Evolutionary conservation across 2,113 vertebrate genomes (phyloP).

Genomic region (Albula goreensis): DNA sequence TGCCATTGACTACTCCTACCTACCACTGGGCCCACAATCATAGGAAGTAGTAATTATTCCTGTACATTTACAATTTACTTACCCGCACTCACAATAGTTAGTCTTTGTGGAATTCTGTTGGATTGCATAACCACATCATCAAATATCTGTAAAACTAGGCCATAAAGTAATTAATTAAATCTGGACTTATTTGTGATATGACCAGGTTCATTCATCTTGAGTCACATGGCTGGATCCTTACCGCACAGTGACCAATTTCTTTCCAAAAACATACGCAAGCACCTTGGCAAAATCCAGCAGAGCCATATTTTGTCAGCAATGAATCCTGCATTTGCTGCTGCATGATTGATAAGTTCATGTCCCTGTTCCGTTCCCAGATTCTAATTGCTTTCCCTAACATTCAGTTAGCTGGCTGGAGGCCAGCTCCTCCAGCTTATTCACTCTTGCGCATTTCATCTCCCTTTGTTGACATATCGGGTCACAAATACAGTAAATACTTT

Average conservation of each 20-base stretch:
- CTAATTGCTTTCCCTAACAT: neutral
- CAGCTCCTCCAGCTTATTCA: neutral
- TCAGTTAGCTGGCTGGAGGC: neutral
- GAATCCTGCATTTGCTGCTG: neutral
- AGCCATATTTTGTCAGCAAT: neutral
- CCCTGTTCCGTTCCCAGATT: neutral
- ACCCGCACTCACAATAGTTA: too few species aligned
- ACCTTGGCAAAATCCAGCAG: neutral
- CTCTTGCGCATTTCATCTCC: constrained; percentile 7
- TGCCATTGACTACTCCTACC: too few species aligned
- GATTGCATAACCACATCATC: too few species aligned
- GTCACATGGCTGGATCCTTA: neutral
- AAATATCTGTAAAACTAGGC: too few species aligned
- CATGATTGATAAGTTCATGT: neutral
- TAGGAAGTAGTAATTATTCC: too few species aligned
- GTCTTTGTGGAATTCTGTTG: too few species aligned
- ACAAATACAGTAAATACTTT: constrained; percentile 5
- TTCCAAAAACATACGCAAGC: neutral
- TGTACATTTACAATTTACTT: too few species aligned
- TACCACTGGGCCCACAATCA: too few species aligned
- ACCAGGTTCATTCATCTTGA: neutral
- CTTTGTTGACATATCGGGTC: constrained; percentile 8
- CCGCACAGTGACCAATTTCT: neutral
- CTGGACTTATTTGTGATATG: neutral
- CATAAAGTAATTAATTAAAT: too few species aligned